Evolutionary conservation across 2,888 invertebrate genomes (phyloP), one percentile per base, ranked within the genome.

Genomic region (Himalopsyche anomala): DNA sequence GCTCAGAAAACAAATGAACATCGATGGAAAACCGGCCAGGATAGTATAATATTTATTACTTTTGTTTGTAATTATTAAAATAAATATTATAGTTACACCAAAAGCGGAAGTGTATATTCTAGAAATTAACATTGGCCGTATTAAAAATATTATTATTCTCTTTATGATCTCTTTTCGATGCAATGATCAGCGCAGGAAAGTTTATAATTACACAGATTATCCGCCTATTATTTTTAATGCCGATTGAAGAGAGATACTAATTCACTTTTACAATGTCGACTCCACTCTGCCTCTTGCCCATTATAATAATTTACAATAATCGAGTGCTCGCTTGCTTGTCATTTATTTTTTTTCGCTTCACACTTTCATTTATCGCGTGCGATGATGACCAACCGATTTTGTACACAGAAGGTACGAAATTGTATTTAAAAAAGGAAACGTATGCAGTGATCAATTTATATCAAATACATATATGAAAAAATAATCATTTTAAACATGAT

Each of bases 321-420:
- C 74, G 74, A 74, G 36, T 36, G 36, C 74, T 38, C 28, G 36
- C 74, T 74, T 15, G 19, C 36, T 74, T 74, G 74, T 74, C 74
- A 74, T 74, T 74, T 51, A 51, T 51, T 36, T 74, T 74, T n/a
- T 74, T 74, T 74, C 36, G 62, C 62, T 36, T 74, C 28, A 74
- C 74, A 74, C 74, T 74, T 74, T 74, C 74, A 74, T 74, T 74
- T 74, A 28, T 74, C 74, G 74, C 74, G 74, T 74, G 74, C 36
- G 74, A 28, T 36, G 74, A 74, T 74, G 74, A 74, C 74, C 74
- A 15, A 4, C 74, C 74, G 36, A 74, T 38, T 74, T 15, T 15
- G 74, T 38, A 36, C 74, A 74, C 74, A 38, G 51, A 15, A 51
- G 38, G 36, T 74, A 74, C 38, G 38, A 12, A 38, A 38, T 51